Evolutionary conservation across 1,140 invertebrate species (phyloP), one percentile per base, ranked within the genome.

Genomic region (Diachasmimorpha longicaudata): DNA sequence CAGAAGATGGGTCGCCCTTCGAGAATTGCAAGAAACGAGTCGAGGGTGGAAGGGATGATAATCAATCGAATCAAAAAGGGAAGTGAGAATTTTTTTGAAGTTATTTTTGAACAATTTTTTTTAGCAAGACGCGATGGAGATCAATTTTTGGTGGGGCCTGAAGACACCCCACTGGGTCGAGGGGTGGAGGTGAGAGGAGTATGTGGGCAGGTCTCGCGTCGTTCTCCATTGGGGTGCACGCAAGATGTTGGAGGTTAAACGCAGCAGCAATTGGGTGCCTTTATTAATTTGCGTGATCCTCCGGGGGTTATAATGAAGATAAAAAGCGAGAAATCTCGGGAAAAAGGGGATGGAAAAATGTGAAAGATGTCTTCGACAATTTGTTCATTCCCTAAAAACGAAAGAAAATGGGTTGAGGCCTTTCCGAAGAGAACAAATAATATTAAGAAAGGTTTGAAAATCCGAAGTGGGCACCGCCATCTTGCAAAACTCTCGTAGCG

Each of bases 251-350:
- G 71, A 71, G 74, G 77, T 79, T 79, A 76, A 67, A 68, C 76
- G 74, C 78, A 58, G 81, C 82, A 83, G 82, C 81, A 77, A 75
- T 79, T 77, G 78, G 80, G 81, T 81, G 80, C 81, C 80, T 78
- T 83, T 82, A 83, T 83, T 81, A 83, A 83, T 83, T 84, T 84
- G 81, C 80, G 77, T 83, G 81, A 84, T 84, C 83, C 76, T 83
- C 75, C 76, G 80, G 48, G 46, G 14, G 2, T 14, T 14, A 46
- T n/a, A 52, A n/a, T 52, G 1, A 4, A n/a, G 6, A 52, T 46
- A 11, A 46, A 14, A 46, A 2, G 44, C 44, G n/a, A 46, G 2
- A 31, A 31, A 3, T 3, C 31, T 2, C 2, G 31, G 31, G 31
- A 2, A 31, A 31, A 31, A 31, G 31, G 31, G 31, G 31, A 31